These are phyloP conservation scores for Florisuga fusca DNA, from an alignment of 2,797 vertebrate genomes.

Conservation along the genomic window DNA sequence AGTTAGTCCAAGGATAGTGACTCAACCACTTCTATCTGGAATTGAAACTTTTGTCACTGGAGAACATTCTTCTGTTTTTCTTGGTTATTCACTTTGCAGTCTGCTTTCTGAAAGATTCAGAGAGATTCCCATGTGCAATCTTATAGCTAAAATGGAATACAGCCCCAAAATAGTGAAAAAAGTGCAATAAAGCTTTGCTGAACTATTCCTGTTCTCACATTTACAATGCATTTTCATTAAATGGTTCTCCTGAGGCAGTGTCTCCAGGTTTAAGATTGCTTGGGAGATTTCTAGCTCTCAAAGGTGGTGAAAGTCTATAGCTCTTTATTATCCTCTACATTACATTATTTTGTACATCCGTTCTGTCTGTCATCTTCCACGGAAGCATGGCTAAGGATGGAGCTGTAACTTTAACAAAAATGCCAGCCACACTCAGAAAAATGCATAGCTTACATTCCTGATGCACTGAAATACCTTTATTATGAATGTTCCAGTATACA, in stretches of 20 bases:
- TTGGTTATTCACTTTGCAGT: neutral
- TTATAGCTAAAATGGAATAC: neutral
- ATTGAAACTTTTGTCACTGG: neutral
- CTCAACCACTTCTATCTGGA: neutral
- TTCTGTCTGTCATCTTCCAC: neutral
- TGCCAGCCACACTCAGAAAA: neutral
- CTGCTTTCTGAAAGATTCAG: neutral
- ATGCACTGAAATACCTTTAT: neutral
- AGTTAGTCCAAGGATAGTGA: neutral
- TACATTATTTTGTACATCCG: neutral
- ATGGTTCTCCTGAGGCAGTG: neutral
- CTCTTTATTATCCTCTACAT: constrained; percentile 15
- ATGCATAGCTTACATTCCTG: neutral
- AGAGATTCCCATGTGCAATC: neutral
- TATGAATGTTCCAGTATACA: neutral
- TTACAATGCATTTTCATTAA: neutral
- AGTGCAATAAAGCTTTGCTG: neutral
- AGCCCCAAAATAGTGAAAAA: neutral
- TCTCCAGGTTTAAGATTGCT: constrained; percentile 17
- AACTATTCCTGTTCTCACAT: neutral
- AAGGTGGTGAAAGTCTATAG: constrained; percentile 4
- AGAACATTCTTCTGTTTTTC: neutral
- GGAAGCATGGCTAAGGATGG: neutral
- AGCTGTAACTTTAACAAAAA: neutral
- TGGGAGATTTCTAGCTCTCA: constrained; percentile 14